phyloP scores from a whole-genome alignment of 2,797 vertebrate species.

The Saguinus oedipus region DNA sequence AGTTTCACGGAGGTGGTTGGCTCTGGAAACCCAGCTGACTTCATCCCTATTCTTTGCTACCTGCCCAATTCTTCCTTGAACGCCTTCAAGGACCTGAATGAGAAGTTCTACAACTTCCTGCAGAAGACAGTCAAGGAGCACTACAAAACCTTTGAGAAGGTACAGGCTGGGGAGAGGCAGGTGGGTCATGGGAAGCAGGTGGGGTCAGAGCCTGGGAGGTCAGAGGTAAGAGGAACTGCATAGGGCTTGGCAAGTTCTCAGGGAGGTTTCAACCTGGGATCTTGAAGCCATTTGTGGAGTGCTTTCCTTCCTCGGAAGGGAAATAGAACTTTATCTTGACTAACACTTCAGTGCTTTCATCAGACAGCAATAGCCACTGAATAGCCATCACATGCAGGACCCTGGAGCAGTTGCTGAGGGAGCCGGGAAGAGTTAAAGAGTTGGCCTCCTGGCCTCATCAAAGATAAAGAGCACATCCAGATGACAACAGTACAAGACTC shows the following conservation, averaged over 20 bases:
- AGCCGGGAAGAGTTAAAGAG: not conserved
- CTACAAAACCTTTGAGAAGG: conserved; percentile 91
- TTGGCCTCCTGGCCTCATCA: not conserved
- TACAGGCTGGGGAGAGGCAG: conserved; percentile 72
- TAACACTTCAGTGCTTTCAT: not conserved
- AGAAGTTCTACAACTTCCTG: conserved; percentile 83
- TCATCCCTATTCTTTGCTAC: conserved; percentile 91
- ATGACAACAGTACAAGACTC: not conserved
- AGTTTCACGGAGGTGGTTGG: conserved; percentile 88
- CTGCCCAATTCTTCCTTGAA: conserved; percentile 88
- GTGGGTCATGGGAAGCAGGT: not conserved
- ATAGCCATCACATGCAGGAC: not conserved
- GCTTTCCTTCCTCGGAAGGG: not conserved
- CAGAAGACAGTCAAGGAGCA: conserved; percentile 89
- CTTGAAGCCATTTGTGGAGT: not conserved
- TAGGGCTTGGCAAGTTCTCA: not conserved
- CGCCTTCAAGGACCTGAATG: conserved; percentile 87
- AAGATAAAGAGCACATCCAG: not conserved
- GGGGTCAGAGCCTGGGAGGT: no score
- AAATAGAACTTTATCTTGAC: not conserved
- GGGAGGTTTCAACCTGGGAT: not conserved
- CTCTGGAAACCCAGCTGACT: conserved; percentile 90
- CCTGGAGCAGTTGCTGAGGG: not conserved
- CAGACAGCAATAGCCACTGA: not conserved
- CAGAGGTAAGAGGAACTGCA: no score